Base-by-base conservation (phyloP, 2,888 invertebrate species). In the Crioceris asparagi region DNA sequence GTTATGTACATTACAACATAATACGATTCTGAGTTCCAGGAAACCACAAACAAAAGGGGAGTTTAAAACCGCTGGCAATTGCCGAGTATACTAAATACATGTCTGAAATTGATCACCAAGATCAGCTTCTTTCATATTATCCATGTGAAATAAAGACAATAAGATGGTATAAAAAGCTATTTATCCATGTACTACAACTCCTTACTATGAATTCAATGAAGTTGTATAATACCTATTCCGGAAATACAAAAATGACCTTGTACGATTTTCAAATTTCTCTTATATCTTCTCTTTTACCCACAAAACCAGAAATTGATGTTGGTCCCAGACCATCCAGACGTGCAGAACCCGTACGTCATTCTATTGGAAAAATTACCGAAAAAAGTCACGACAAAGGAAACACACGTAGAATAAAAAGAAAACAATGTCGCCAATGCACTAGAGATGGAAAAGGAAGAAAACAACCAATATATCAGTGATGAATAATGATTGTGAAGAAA, bases 361-460 rank as follows among this genome's bases (percentile, higher is more conserved):
- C 10, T 7, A 21, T 21, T 21, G 6, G 7, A 21, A 10, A 7
- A 21, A 21, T 21, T 7, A 21, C 21, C 21, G 21, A 21, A 21
- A 21, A 21, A 21, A 10, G 10, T 7, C 7, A 6, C 6, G 21
- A 21, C 10, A 21, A 21, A 10, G 21, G 21, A 6, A 10, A 6
- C 10, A 7, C 21, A 7, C 21, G 10, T 7, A 21, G 12, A 7
- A 15, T 15, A 12, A 29, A 29, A 29, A 11, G 12, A 4, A 29
- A 29, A 7, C 3, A 15, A 15, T 29, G 30, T 12, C 5, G 14
- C 5, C 14, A 14, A 29, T 29, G 16, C 7, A 4, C 30, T 29
- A 29, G 4, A 29, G 14, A 29, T 4, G 30, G 30, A 12, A 29
- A 29, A 29, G 30, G 30, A 12, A 29, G 30, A 29, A 29, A 29